Evolutionary conservation across 64 coral and sea anemone species (phyloP).

Genomic region (Stichodactyla mertensii): DNA sequence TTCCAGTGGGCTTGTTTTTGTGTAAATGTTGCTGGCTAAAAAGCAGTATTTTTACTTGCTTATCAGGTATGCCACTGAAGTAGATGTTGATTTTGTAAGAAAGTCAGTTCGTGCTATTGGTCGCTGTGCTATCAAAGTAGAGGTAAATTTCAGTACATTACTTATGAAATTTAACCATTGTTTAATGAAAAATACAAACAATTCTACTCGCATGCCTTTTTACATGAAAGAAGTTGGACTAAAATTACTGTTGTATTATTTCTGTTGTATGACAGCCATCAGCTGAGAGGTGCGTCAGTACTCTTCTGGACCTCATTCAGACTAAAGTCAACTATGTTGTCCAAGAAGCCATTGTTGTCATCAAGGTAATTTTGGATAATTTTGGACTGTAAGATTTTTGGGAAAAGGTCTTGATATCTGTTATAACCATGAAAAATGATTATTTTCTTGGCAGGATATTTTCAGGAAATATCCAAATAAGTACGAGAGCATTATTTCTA

Average conservation of each 20-base stretch:
- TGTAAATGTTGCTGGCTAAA: not conserved
- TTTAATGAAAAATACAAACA: too few species aligned
- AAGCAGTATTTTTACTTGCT: not conserved
- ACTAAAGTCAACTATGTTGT: slow-evolving; percentile 99
- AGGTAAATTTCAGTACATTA: slow-evolving; percentile 35
- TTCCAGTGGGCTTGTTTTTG: not conserved
- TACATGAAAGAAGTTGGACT: too few species aligned
- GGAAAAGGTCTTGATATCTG: not conserved
- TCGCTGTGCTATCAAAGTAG: slow-evolving; percentile 98
- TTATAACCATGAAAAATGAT: not conserved
- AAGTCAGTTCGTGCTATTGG: slow-evolving; percentile 98
- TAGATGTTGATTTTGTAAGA: slow-evolving; percentile 99
- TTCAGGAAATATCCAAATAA: slow-evolving; percentile 99
- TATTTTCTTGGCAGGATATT: slow-evolving; percentile 61
- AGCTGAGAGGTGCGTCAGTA: slow-evolving; percentile 97
- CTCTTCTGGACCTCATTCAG: slow-evolving; percentile 90
- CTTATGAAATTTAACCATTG: too few species aligned
- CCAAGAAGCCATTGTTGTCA: slow-evolving; percentile 98
- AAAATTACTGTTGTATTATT: too few species aligned
- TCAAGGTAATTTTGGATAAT: slow-evolving; percentile 62
- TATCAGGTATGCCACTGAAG: slow-evolving; percentile 94
- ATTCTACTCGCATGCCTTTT: too few species aligned
- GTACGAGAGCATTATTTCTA: slow-evolving; percentile 98
- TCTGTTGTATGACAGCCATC: slow-evolving; percentile 63
- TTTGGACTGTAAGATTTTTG: not conserved